These are phyloP conservation scores for Macaria liturata DNA, from an alignment of 2,888 invertebrate species.

Conservation along the genomic window DNA sequence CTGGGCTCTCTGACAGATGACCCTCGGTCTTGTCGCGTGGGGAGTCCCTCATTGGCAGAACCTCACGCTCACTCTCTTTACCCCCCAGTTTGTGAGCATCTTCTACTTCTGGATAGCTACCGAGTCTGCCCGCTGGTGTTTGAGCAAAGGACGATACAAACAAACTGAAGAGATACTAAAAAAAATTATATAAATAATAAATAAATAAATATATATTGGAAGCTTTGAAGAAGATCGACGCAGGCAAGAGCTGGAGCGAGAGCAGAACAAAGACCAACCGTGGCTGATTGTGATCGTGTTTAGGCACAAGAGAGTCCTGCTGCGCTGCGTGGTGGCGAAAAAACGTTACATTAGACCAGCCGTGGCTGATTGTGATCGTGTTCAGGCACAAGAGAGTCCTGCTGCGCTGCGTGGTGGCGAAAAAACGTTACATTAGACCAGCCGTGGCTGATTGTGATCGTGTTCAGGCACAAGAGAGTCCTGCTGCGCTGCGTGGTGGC, in stretches of 20 bases:
- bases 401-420: conserved; percentile 48
- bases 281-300: conserved; percentile 61
- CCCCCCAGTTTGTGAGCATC: conserved; percentile 86
- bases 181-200: no score
- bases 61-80: conserved; percentile 85
- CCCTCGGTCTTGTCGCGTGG: conserved; percentile 80
- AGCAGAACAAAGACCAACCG: conserved; percentile 47
- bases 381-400: conserved; percentile 54
- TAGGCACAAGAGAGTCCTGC: conserved; percentile 49
- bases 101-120: conserved; percentile 86
- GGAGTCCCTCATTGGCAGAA: conserved; percentile 86
- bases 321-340: conserved; percentile 48
- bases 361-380: conserved; percentile 59
- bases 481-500: conserved; percentile 50
- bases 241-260: conserved; percentile 39
- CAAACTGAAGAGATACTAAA: conserved; percentile 85
- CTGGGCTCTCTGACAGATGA: conserved; percentile 14
- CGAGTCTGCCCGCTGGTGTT: conserved; percentile 90
- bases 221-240: conserved; percentile 51
- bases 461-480: conserved; percentile 54
- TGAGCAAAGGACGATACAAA: conserved; percentile 86
- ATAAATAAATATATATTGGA: no score
- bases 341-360: conserved; percentile 37
- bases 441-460: conserved; percentile 58
- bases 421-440: no score